Conservation (phyloP, 2,113 vertebrate genomes). For the Aldabrachelys gigantea region DNA sequence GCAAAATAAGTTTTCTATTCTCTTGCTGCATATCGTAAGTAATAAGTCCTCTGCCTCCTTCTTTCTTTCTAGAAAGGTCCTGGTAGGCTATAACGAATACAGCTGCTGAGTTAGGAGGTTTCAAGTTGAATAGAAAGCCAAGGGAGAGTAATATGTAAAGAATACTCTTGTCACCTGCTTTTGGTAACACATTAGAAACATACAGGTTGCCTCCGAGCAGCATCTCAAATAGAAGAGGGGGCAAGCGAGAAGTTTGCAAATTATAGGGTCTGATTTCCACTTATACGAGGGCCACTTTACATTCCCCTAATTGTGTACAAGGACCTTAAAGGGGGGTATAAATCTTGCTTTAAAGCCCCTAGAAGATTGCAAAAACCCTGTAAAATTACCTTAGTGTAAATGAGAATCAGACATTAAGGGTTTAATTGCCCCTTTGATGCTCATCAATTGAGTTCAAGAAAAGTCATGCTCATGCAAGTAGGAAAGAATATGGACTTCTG, state of each 20-base stretch:
- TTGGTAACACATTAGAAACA: not conserved
- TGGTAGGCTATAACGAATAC: conserved; percentile 55
- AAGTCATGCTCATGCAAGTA: conserved; percentile 29
- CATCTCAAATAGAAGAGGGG: not conserved
- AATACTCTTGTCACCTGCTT: conserved; percentile 17
- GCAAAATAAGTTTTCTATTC: conserved; percentile 34
- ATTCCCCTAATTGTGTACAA: not conserved
- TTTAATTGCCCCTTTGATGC: conserved; percentile 44
- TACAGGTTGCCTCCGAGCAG: not conserved
- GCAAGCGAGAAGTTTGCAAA: not conserved
- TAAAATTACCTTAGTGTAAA: conserved; percentile 15
- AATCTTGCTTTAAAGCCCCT: not conserved
- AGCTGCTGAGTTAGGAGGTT: conserved; percentile 50
- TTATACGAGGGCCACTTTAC: conserved; percentile 23
- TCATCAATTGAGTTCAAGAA: conserved; percentile 23
- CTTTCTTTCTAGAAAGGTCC: conserved; percentile 73
- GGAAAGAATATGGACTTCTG: conserved; percentile 27
- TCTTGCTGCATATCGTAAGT: conserved; percentile 22
- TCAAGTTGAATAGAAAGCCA: conserved; percentile 20
- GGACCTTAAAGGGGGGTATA: not conserved
- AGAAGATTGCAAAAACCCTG: not conserved
- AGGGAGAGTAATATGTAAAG: not conserved
- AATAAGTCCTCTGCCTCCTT: conserved; percentile 52
- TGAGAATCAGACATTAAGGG: not conserved
- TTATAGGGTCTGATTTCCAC: conserved; percentile 17